Evolutionary conservation across 2,888 invertebrate genomes (phyloP), one percentile per base, ranked within the genome.

Genomic region (Leistus spinibarbis): DNA sequence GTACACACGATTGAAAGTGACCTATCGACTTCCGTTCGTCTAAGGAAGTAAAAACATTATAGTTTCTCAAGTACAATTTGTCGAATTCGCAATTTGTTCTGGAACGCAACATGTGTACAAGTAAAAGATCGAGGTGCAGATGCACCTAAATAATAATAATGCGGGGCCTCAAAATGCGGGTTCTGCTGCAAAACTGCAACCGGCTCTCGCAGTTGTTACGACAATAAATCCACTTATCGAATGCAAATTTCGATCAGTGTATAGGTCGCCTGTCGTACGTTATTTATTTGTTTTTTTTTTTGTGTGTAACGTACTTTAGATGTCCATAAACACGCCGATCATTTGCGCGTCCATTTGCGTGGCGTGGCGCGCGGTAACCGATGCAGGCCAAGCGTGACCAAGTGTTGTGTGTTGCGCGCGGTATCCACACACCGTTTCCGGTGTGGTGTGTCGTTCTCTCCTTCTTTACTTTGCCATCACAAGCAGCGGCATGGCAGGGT

Each of bases 341-440:
- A 62, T 20, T 62, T n/a, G 20, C 62, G 62, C 62, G 62, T 62
- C 24, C 23, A 62, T 23, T 23, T 23, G 62, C 22, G 19, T 22
- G 40, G 40, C 40, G 40, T 13, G 40, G 40, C 40, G 40, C 40
- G 40, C 40, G 40, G 40, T 40, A 40, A 40, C 40, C 40, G 40
- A 40, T 40, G 40, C 40, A 23, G 66, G 53, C 54, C 67, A 62
- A 60, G 62, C 69, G 69, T 60, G 69, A 70, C 69, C 60, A 60
- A 60, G 69, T 70, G 40, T 62, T 17, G 62, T 27, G 24, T 17
- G 67, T 62, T 53, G 17, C 20, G 54, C 67, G 67, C 69, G 27
- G 66, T 40, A 66, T 66, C 66, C 66, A 66, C 53, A 53, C 60
- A 57, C 57, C 40, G 69, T 70, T 70, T 70, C 69, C 69, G 69